Conservation (phyloP, 2,888 invertebrate genomes). For the Abrostola triplasia region DNA sequence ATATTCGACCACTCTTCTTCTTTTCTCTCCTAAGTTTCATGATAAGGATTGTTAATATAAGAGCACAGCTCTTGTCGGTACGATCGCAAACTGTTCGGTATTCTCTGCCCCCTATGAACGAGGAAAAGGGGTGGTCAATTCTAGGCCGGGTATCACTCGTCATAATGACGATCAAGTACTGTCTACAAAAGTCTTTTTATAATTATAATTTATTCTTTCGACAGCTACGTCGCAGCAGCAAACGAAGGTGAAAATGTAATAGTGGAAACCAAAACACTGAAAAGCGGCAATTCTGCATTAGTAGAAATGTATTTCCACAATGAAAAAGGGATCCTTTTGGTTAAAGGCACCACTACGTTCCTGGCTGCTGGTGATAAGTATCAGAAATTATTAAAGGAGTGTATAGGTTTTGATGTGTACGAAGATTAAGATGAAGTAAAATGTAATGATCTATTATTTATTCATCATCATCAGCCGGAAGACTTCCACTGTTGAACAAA, state of each 20-base stretch:
- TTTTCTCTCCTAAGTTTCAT: too few relatives aligned
- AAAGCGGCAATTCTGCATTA: slow-evolving; percentile 47
- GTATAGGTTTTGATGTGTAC: slow-evolving; percentile 47
- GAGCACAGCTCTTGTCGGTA: too few relatives aligned
- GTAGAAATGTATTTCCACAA: slow-evolving; percentile 56
- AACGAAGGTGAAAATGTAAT: slow-evolving; percentile 58
- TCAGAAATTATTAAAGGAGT: slow-evolving; percentile 42
- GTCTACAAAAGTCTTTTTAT: too few relatives aligned
- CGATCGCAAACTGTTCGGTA: too few relatives aligned
- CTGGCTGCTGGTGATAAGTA: slow-evolving; percentile 41
- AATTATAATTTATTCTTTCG: background rate
- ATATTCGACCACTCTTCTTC: too few relatives aligned
- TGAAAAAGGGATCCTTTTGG: slow-evolving; percentile 54
- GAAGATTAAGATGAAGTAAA: slow-evolving; percentile 30
- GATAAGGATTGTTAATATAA: too few relatives aligned
- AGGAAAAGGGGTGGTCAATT: too few relatives aligned
- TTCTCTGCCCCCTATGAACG: too few relatives aligned
- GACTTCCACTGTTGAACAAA: too few relatives aligned
- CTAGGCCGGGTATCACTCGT: too few relatives aligned
- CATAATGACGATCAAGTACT: too few relatives aligned
- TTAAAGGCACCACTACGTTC: slow-evolving; percentile 58
- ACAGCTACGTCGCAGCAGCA: slow-evolving; percentile 58
- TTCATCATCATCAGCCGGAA: background rate
- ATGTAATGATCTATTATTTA: background rate
- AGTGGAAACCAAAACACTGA: slow-evolving; percentile 54